Conservation (phyloP, 2,888 invertebrate species). For the Ptychoptera albimana region DNA sequence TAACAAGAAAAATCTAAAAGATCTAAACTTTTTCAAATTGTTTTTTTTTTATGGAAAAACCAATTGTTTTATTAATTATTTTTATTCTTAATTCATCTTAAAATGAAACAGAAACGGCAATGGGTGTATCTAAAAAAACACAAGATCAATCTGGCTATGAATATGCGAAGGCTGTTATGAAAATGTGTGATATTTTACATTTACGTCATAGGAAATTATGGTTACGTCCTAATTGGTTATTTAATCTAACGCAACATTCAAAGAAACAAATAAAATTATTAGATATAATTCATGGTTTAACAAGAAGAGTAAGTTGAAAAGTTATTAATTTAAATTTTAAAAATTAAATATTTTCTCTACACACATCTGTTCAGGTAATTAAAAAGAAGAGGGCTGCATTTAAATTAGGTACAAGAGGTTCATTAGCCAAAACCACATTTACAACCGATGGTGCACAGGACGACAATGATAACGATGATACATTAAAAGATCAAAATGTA, state of each 20-base stretch:
- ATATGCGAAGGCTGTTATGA: constrained; percentile 79
- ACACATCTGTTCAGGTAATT: constrained; percentile 33
- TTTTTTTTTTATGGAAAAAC: too few relatives aligned
- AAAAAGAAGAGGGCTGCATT: constrained; percentile 61
- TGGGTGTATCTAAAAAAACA: constrained; percentile 72
- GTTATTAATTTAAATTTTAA: too few relatives aligned
- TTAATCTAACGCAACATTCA: constrained; percentile 59
- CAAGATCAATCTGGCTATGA: constrained; percentile 69
- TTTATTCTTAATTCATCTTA: not conserved
- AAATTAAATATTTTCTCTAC: too few relatives aligned
- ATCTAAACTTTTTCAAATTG: too few relatives aligned
- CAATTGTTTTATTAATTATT: not conserved
- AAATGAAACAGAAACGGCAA: constrained; percentile 53
- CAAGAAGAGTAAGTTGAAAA: constrained; percentile 37
- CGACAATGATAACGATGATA: not conserved
- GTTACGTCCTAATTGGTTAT: constrained; percentile 60
- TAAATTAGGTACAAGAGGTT: constrained; percentile 42
- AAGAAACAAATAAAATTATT: constrained; percentile 58
- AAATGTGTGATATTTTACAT: constrained; percentile 76
- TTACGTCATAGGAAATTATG: constrained; percentile 66
- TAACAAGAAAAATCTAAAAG: too few relatives aligned
- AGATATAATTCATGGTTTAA: constrained; percentile 61
- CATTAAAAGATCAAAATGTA: constrained; percentile 15
- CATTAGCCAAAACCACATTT: constrained; percentile 22
- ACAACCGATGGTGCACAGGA: constrained; percentile 17